phyloP scores from a whole-genome alignment of 2,888 invertebrate species.

The Lissocephala sabroskyi region DNA sequence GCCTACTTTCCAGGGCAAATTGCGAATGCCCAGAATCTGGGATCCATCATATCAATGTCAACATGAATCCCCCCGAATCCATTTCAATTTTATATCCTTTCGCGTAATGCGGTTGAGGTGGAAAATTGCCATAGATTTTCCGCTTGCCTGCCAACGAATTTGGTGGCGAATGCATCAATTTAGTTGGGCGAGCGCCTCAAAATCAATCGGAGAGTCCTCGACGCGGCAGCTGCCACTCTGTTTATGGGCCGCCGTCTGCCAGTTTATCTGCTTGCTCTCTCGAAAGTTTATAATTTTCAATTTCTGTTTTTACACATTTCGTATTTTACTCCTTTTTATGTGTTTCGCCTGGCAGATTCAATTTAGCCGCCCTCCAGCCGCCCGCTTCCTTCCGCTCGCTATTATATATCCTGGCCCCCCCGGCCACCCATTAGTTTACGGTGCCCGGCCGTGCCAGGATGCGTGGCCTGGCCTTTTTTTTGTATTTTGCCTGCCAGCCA shows the following conservation, averaged over 20 bases:
- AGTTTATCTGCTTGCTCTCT: neutral
- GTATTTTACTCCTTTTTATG: constrained; percentile 9
- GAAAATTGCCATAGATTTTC: constrained; percentile 8
- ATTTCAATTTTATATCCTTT: neutral
- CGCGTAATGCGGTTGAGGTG: constrained; percentile 7
- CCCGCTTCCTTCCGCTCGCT: constrained; percentile 25
- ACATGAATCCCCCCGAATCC: neutral
- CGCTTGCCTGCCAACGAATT: neutral
- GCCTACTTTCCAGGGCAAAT: constrained; percentile 14
- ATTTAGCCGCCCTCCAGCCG: constrained; percentile 35
- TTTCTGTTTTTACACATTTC: constrained; percentile 28
- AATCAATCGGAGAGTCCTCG: too few species aligned
- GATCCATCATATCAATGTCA: constrained; percentile 6
- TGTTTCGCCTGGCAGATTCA: constrained; percentile 35
- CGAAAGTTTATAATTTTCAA: constrained; percentile 50
- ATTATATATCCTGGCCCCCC: too few species aligned
- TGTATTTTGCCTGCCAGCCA: constrained; percentile 2
- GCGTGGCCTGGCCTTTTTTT: constrained; percentile 5
- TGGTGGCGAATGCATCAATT: constrained; percentile 3
- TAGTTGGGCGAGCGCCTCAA: neutral
- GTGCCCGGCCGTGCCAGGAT: constrained; percentile 54
- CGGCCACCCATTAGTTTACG: too few species aligned
- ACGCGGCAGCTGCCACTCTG: neutral
- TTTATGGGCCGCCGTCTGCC: constrained; percentile 24
- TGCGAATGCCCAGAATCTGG: neutral